Evolutionary conservation across 1,140 invertebrate species (phyloP).

Genomic region (Zelostemma sp.): DNA sequence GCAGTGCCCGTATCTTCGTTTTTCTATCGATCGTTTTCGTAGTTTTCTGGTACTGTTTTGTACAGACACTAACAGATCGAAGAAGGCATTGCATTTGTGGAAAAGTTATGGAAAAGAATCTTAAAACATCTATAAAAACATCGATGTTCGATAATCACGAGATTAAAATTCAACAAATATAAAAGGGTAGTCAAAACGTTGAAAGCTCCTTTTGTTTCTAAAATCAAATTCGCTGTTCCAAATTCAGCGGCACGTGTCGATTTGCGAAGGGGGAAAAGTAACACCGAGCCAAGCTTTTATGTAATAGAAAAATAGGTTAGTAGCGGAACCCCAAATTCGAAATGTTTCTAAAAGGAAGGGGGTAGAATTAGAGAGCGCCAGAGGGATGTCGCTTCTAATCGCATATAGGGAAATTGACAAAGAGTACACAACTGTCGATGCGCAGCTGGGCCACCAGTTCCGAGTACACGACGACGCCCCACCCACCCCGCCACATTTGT

Average conservation of each 20-base stretch:
- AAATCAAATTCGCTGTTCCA: neutral
- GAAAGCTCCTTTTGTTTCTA: neutral
- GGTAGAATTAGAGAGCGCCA: conserved; percentile 17
- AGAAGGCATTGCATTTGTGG: too few relatives aligned
- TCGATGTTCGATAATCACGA: too few relatives aligned
- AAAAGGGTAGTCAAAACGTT: too few relatives aligned
- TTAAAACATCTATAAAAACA: too few relatives aligned
- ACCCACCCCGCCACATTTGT: conserved; percentile 3
- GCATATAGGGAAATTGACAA: conserved; percentile 59
- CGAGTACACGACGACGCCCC: conserved; percentile 18
- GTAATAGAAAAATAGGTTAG: conserved; percentile 56
- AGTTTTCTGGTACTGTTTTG: too few relatives aligned
- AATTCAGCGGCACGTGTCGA: neutral
- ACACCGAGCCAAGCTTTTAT: neutral
- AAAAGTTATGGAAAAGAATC: too few relatives aligned
- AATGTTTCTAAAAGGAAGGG: neutral
- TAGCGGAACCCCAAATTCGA: conserved; percentile 1
- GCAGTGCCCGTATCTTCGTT: too few relatives aligned
- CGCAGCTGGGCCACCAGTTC: conserved; percentile 58
- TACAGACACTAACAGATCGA: too few relatives aligned
- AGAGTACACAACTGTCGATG: conserved; percentile 61
- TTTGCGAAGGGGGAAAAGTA: neutral
- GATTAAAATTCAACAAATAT: too few relatives aligned
- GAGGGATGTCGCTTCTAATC: conserved; percentile 52
- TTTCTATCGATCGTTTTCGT: too few relatives aligned